Percentiles rank a stretch among this genome's conserved stretches.
Evolutionary conservation across 2,113 vertebrate genomes (phyloP).

Genomic region (Cinclus cinclus): DNA sequence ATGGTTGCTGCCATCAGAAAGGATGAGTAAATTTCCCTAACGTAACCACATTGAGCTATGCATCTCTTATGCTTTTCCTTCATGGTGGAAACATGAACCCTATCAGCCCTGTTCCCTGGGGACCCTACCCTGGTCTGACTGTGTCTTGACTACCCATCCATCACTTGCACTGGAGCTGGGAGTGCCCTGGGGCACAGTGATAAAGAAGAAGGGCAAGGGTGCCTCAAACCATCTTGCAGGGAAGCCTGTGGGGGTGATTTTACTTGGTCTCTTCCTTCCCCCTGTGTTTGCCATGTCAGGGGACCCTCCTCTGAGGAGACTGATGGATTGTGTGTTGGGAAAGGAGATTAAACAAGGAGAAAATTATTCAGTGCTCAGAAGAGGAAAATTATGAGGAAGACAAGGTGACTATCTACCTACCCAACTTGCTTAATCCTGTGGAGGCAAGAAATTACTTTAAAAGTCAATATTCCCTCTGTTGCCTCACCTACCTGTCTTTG

Average conservation of each 20-base stretch:
- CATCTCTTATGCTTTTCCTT: background rate
- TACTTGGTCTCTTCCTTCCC: background rate
- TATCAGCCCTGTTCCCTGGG: background rate
- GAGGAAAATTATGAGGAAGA: constrained; percentile 17
- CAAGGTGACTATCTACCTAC: constrained; percentile 1
- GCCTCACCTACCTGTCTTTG: constrained; percentile 23
- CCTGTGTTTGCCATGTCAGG: background rate
- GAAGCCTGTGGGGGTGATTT: background rate
- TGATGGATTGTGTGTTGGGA: constrained; percentile 16
- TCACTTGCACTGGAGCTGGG: background rate
- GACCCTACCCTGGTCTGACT: background rate
- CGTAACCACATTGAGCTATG: background rate
- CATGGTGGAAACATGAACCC: background rate
- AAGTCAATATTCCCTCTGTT: constrained; percentile 46
- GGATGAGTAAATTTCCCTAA: background rate
- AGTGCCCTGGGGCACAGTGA: background rate
- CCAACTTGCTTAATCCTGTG: constrained; percentile 5
- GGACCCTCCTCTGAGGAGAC: background rate
- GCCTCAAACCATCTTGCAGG: background rate
- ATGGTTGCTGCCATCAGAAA: background rate
- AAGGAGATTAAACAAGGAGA: constrained; percentile 28
- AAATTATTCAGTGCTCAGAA: constrained; percentile 9
- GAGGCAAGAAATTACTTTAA: constrained; percentile 31
- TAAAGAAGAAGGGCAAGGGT: background rate
- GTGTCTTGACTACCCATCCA: background rate